These are phyloP conservation scores for Pseudopleuronectes americanus DNA, from an alignment of 2,797 vertebrate genomes.

Conservation along the genomic window DNA sequence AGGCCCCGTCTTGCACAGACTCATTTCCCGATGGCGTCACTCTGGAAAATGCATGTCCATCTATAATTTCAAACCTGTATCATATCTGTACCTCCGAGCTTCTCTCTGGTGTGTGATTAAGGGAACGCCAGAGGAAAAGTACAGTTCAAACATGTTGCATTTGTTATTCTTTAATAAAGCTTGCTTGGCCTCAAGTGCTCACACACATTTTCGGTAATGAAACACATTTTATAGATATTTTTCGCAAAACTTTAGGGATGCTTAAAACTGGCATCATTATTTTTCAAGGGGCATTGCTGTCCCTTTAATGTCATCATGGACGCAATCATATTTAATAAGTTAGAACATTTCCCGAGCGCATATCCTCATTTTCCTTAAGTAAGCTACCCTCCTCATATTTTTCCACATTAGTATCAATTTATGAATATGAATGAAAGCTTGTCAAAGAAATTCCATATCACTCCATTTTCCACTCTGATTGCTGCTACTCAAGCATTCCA, in stretches of 20 bases:
- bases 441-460: constrained; percentile 72
- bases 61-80: constrained; percentile 10
- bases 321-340: constrained; percentile 45
- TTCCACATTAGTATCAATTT: constrained; percentile 62
- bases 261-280: neutral
- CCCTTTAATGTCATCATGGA: constrained; percentile 1
- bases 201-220: neutral
- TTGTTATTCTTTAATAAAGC: constrained; percentile 22
- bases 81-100: neutral
- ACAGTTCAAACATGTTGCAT: neutral
- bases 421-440: constrained; percentile 66
- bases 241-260: neutral
- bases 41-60: constrained; percentile 40
- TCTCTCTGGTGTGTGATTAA: neutral
- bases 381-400: constrained; percentile 38
- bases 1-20: constrained; percentile 18
- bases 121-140: neutral
- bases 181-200: constrained; percentile 2
- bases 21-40: constrained; percentile 11
- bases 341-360: constrained; percentile 45
- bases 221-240: neutral
- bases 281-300: neutral
- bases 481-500: constrained; percentile 62
- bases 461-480: constrained; percentile 70
- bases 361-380: constrained; percentile 42